Conservation (phyloP, 1,140 invertebrate species). For the Geopemphigus sp. region DNA sequence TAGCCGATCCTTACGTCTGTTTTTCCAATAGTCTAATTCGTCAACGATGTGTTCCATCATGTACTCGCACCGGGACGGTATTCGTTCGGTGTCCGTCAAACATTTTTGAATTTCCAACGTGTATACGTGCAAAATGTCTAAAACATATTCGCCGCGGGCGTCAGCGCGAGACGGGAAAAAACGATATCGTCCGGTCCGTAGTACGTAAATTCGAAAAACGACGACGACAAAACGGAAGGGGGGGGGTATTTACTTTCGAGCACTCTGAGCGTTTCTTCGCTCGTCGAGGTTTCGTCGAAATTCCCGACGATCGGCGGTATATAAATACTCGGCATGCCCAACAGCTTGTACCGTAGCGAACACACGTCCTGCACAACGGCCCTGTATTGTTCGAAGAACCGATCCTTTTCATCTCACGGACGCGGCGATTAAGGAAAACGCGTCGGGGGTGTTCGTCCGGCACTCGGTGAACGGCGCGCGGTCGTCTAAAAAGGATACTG, state of each 20-base stretch:
- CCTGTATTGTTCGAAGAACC: slow-evolving; percentile 38
- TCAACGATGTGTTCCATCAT: slow-evolving; percentile 44
- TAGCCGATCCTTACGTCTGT: slow-evolving; percentile 28
- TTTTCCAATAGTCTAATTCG: slow-evolving; percentile 30
- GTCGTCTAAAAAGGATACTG: slow-evolving; percentile 26
- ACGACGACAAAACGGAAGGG: too few relatives aligned
- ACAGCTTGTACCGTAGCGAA: slow-evolving; percentile 27
- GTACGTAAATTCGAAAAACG: too few relatives aligned
- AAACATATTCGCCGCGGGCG: neutral
- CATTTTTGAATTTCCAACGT: slow-evolving; percentile 31
- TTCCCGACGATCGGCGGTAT: neutral
- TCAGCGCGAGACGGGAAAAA: neutral
- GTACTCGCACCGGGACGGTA: slow-evolving; percentile 19
- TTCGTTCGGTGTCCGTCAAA: slow-evolving; percentile 22
- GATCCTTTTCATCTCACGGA: slow-evolving; percentile 20
- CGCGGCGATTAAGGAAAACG: neutral
- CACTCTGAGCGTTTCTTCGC: slow-evolving; percentile 38
- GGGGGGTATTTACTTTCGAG: slow-evolving; percentile 16
- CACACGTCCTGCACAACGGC: slow-evolving; percentile 27
- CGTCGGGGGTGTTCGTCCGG: too few relatives aligned
- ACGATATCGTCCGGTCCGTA: too few relatives aligned
- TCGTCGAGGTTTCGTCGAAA: neutral
- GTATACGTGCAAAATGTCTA: slow-evolving; percentile 30
- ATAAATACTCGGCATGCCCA: slow-evolving; percentile 40
- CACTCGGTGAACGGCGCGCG: too few relatives aligned